These are phyloP conservation scores for Calycopis cecrops DNA, from an alignment of 1,140 invertebrate genomes.

Conservation along the genomic window DNA sequence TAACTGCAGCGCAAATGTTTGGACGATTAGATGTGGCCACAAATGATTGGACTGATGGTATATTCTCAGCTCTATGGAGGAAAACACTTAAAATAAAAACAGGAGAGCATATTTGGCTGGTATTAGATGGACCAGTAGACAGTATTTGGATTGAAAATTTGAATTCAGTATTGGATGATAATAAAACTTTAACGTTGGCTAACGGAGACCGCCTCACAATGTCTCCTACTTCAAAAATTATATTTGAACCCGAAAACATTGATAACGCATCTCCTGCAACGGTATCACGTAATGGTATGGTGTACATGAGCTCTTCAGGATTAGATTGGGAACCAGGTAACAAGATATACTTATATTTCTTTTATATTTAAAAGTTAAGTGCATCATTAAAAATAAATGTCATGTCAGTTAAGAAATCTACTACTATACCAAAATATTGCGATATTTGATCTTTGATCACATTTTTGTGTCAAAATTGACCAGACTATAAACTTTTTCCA, in stretches of 20 bases:
- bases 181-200: slow-evolving; percentile 93
- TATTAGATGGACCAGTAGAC: slow-evolving; percentile 96
- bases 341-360: slow-evolving; percentile 11
- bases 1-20: slow-evolving; percentile 98
- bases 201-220: slow-evolving; percentile 96
- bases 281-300: slow-evolving; percentile 97
- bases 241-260: slow-evolving; percentile 97
- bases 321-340: slow-evolving; percentile 90
- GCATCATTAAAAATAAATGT: no score
- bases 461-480: no score
- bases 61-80: slow-evolving; percentile 97
- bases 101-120: slow-evolving; percentile 92
- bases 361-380: no score
- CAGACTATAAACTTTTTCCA: no score
- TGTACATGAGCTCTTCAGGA: slow-evolving; percentile 97
- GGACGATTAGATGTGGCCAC: slow-evolving; percentile 96
- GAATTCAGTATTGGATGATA: slow-evolving; percentile 96
- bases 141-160: slow-evolving; percentile 98
- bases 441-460: slow-evolving; percentile 4
- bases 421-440: no score
- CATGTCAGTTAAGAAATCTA: no score
- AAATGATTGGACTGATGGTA: slow-evolving; percentile 98
- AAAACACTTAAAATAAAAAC: slow-evolving; percentile 93
- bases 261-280: slow-evolving; percentile 97
- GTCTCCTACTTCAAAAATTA: slow-evolving; percentile 94